Conservation (phyloP, 2,888 invertebrate genomes). For the Sarcophaga rosellei region DNA sequence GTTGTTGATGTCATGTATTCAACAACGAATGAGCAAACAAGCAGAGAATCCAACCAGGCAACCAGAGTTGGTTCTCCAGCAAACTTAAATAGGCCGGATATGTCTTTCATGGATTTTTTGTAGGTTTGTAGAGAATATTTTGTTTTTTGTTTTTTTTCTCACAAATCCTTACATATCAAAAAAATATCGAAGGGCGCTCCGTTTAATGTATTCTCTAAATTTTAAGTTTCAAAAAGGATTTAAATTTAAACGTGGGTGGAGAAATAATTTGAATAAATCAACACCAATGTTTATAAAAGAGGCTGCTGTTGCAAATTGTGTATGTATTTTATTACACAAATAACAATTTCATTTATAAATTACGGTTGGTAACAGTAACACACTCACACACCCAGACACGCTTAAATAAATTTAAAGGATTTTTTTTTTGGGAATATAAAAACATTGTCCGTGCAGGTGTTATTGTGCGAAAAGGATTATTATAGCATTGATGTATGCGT, state of each 20-base stretch:
- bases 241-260: neutral
- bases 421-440: neutral
- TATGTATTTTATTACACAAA: slow-evolving; percentile 9
- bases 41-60: too few relatives aligned
- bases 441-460: slow-evolving; percentile 8
- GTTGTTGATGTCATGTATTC: too few relatives aligned
- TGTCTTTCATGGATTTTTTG: too few relatives aligned
- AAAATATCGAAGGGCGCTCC: neutral
- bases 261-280: slow-evolving; percentile 39
- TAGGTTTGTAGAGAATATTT: too few relatives aligned
- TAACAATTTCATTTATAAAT: slow-evolving; percentile 29
- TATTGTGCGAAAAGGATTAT: slow-evolving; percentile 15
- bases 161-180: too few relatives aligned
- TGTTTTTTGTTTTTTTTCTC: too few relatives aligned
- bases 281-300: slow-evolving; percentile 15
- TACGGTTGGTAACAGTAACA: slow-evolving; percentile 5
- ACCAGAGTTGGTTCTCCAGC: too few relatives aligned
- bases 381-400: too few relatives aligned
- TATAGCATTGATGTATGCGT: neutral
- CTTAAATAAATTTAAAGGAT: too few relatives aligned
- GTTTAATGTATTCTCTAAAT: neutral
- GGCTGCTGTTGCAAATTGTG: neutral
- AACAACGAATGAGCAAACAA: too few relatives aligned
- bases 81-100: too few relatives aligned
- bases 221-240: neutral